These are phyloP conservation scores for Etheostoma spectabile DNA, from an alignment of 2,113 vertebrate species.

Conservation along the genomic window DNA sequence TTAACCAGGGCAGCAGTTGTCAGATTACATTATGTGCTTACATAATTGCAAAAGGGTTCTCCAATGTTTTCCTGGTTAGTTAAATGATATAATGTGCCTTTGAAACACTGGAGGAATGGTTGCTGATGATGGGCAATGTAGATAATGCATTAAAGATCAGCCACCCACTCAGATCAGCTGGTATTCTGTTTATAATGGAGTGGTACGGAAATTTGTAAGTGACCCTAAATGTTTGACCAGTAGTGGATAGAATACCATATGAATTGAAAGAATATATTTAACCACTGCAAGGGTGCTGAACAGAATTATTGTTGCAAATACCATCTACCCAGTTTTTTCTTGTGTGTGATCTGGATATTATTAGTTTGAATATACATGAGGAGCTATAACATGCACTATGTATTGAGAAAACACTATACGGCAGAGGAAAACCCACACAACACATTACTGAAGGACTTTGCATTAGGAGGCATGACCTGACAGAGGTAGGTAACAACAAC, in stretches of 20 bases:
- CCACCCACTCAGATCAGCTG: too few species aligned
- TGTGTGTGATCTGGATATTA: conserved; percentile 10
- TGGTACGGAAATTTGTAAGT: too few species aligned
- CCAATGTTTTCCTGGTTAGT: too few species aligned
- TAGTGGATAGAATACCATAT: not conserved
- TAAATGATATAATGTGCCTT: too few species aligned
- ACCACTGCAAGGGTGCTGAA: not conserved
- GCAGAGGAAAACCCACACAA: conserved; percentile 59
- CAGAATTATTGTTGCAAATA: conserved; percentile 18
- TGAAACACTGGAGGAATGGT: too few species aligned
- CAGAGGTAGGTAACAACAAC: conserved; percentile 77
- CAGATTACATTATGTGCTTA: too few species aligned
- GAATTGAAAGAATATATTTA: not conserved
- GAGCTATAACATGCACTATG: conserved; percentile 67
- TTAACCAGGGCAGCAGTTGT: too few species aligned
- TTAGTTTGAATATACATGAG: conserved; percentile 39
- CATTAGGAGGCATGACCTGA: conserved; percentile 59
- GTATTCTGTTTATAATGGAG: too few species aligned
- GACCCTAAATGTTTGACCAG: too few species aligned
- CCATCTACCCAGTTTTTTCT: conserved; percentile 14
- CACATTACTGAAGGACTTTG: conserved; percentile 56
- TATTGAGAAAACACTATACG: conserved; percentile 51
- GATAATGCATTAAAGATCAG: too few species aligned
- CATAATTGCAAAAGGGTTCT: too few species aligned
- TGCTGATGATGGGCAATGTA: too few species aligned